Evolutionary conservation across 2,797 vertebrate genomes (phyloP).

Genomic region (Poecilia picta): DNA sequence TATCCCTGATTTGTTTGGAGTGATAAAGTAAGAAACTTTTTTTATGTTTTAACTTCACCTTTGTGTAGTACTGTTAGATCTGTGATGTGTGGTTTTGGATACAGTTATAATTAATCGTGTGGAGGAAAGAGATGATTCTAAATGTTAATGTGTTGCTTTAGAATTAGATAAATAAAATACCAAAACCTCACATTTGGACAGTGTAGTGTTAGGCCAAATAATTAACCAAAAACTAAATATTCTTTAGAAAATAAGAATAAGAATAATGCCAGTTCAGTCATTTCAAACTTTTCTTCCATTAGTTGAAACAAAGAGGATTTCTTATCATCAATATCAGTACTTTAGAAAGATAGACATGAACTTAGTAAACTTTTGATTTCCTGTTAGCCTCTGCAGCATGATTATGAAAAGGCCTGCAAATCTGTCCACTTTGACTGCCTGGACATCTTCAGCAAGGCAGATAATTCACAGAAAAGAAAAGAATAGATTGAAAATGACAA

Average conservation of each 20-base stretch:
- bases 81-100: too few species aligned
- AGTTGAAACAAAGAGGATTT: neutral
- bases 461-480: neutral
- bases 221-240: neutral
- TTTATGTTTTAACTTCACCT: too few species aligned
- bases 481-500: slow-evolving; percentile 4
- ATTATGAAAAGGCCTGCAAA: neutral
- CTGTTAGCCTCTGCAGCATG: neutral
- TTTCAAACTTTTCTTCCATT: neutral
- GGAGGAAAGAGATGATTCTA: neutral
- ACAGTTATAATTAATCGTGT: neutral
- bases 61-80: too few species aligned
- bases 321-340: neutral
- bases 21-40: neutral
- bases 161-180: neutral
- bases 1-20: neutral
- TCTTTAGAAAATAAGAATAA: neutral
- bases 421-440: neutral
- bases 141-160: neutral
- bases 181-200: neutral
- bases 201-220: neutral
- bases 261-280: neutral
- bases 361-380: neutral
- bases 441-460: neutral
- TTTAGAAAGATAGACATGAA: neutral